Evolutionary conservation across 1,140 invertebrate species (phyloP), one percentile per base, ranked within the genome.

Genomic region (Musca domestica): DNA sequence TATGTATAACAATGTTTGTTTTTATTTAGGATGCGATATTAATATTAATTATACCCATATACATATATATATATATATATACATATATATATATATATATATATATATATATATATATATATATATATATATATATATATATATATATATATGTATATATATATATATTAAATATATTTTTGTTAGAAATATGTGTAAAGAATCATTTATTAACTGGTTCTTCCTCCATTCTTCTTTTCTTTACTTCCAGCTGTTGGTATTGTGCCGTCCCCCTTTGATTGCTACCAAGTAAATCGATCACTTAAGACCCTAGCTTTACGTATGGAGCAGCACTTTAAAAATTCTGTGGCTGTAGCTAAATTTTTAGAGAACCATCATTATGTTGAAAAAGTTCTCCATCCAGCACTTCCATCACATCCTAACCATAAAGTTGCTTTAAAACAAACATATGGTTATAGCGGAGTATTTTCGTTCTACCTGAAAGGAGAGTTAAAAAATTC

Each of bases 191-290:
- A n/a, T n/a, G n/a, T n/a, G n/a, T n/a, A n/a, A n/a, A n/a, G n/a
- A n/a, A n/a, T n/a, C n/a, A n/a, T n/a, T n/a, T n/a, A n/a, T n/a
- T n/a, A n/a, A n/a, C n/a, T n/a, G n/a, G n/a, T n/a, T n/a, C n/a
- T n/a, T n/a, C n/a, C n/a, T n/a, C n/a, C n/a, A n/a, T n/a, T n/a
- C n/a, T n/a, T n/a, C n/a, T n/a, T n/a, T n/a, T 25, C 69, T 65
- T 56, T 68, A 6, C 2, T 84, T 85, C 15, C 67, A 92, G 92
- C 94, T 1, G 87, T 93, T 83, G 96, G 96, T 51, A 88, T 94
- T 58, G 90, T 99, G 3, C 96, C 98, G 10, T 96, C 96, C 0
- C 95, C 98, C 0, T 98, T 98, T 80, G 98, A 99, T 81, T 98
- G 96, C 80, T 95, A 90, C 77, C 83, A 97, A 76, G 94, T 98